Evolutionary conservation across 2,797 vertebrate species (phyloP).

Genomic region (Acanthiza pusilla): DNA sequence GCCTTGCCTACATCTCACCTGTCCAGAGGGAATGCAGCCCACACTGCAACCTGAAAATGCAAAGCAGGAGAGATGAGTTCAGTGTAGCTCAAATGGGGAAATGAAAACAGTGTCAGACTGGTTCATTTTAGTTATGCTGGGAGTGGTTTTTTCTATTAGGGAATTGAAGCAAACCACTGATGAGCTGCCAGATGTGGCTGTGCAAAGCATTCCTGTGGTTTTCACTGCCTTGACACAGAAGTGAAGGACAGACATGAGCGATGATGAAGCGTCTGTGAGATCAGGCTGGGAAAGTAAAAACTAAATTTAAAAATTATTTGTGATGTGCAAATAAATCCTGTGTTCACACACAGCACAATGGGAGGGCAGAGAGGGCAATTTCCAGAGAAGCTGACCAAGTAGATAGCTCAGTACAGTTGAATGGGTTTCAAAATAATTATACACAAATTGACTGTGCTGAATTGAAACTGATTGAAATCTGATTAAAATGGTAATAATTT

Average conservation of each 20-base stretch:
- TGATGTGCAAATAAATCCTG: background rate
- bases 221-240: background rate
- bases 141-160: background rate
- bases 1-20: background rate
- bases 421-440: background rate
- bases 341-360: background rate
- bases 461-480: background rate
- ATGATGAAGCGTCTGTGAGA: background rate
- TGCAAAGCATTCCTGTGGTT: background rate
- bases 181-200: background rate
- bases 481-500: background rate
- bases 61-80: background rate
- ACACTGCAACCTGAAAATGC: background rate
- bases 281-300: background rate
- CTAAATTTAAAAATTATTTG: background rate
- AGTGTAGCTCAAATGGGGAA: background rate
- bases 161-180: background rate
- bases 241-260: background rate
- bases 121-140: background rate
- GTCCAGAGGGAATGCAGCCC: background rate
- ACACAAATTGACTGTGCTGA: background rate
- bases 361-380: background rate
- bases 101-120: fast-evolving
- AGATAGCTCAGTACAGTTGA: background rate
- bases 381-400: background rate